These are phyloP conservation scores for Varroa destructor DNA, from an alignment of 1,140 invertebrate species.

Conservation along the genomic window DNA sequence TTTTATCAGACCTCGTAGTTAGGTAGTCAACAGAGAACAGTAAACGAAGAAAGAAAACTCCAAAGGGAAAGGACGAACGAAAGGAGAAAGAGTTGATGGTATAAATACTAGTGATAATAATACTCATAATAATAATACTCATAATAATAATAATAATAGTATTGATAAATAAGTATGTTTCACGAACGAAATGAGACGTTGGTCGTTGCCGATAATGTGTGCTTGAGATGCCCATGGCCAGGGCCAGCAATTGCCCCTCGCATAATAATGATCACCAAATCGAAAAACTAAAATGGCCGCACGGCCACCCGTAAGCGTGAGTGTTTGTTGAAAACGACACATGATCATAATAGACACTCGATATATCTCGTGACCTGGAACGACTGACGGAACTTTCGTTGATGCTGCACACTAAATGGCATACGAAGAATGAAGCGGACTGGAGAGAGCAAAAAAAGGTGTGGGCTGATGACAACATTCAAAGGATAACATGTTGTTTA, in stretches of 20 bases:
- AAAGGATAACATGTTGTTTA: too few species aligned
- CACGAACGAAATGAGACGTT: not conserved
- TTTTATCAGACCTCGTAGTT: slow-evolving; percentile 26
- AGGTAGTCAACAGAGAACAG: not conserved
- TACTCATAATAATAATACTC: not conserved
- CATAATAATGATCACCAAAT: not conserved
- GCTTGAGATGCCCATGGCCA: not conserved
- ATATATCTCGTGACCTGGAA: not conserved
- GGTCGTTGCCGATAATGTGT: not conserved
- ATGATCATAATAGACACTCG: not conserved
- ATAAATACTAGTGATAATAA: not conserved
- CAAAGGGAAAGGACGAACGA: not conserved
- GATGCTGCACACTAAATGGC: not conserved
- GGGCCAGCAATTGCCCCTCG: not conserved
- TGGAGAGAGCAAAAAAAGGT: not conserved
- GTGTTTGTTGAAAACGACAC: not conserved
- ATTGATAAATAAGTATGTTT: not conserved
- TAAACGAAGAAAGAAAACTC: too few species aligned
- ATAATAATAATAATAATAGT: not conserved
- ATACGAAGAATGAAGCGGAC: not conserved
- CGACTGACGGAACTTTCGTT: not conserved
- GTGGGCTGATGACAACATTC: not conserved
- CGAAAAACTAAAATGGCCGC: not conserved
- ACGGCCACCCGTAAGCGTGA: not conserved
- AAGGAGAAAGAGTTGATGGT: not conserved